Evolutionary conservation across 1,140 invertebrate species (phyloP), one percentile per base, ranked within the genome.

Genomic region (Sinella curviseta): DNA sequence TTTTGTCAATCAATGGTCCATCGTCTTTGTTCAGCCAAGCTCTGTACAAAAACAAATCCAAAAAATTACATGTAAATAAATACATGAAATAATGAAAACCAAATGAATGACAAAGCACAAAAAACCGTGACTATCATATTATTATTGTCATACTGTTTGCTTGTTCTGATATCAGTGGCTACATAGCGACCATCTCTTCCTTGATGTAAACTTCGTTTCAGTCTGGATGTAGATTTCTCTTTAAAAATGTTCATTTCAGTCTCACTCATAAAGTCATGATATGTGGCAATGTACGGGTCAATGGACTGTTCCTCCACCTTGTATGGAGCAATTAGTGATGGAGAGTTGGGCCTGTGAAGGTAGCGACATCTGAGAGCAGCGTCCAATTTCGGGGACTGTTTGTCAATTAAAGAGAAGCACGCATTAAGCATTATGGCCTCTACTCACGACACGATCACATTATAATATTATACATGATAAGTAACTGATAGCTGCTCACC

Each of bases 221-320:
- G 78, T 77, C 80, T 73, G 36, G 90, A 89, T 67, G 84, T 87
- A 17, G 89, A 88, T 8, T 88, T 73, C 30, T 85, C 81, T 83
- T 87, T 88, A 31, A 90, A 86, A 4, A 82, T 76, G 1, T 86
- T 82, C 35, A 89, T 88, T 81, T 90, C 89, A 1, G 81, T 78
- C 30, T 90, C 87, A 16, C 85, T 86, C 24, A 90, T 84, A n/a
- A 90, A 84, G 80, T 90, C 86, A 83, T 90, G 88, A 80, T 87
- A 88, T 3, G 89, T 77, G 1, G 88, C 85, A 39, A 91, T 86
- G 83, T 85, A 87, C 4, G 90, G 90, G 31, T 88, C 83, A 8
- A 87, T 77, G 76, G 88, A 87, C 30, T 88, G 79, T 12, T 87
- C 85, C 84, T 91, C 90, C 78, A 90, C 85, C 82, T 88, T 89